Conservation (phyloP, 2,113 vertebrate genomes). For the Prionailurus bengalensis region DNA sequence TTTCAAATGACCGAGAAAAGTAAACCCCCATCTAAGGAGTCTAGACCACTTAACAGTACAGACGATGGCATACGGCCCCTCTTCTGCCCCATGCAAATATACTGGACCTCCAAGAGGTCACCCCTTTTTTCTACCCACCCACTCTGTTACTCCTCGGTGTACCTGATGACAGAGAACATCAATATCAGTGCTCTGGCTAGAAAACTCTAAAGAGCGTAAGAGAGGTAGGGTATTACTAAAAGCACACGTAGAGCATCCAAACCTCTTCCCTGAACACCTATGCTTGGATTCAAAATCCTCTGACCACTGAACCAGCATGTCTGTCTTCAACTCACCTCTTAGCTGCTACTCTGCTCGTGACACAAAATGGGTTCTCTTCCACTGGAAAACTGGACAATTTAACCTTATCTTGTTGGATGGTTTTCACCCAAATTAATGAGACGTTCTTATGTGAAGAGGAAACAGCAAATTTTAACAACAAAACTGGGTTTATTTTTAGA, state of each 20-base stretch:
- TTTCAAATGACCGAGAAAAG: not conserved
- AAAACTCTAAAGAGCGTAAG: not conserved
- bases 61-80: not conserved
- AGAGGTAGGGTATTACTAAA: not conserved
- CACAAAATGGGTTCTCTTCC: conserved; percentile 4
- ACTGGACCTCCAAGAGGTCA: not conserved
- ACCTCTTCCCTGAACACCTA: not conserved
- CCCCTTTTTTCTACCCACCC: not conserved
- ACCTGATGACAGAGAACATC: not conserved
- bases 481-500: conserved; percentile 82
- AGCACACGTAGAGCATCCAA: not conserved
- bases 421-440: conserved; percentile 77
- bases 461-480: conserved; percentile 81
- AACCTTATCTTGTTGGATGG: conserved; percentile 65
- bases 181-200: not conserved
- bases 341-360: not conserved
- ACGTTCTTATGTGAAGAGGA: conserved; percentile 69
- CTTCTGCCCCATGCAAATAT: not conserved
- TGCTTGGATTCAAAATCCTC: not conserved
- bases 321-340: conserved; percentile 69
- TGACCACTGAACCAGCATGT: not conserved
- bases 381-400: conserved; percentile 51
- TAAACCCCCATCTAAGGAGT: not conserved
- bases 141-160: not conserved
- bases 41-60: not conserved